These are phyloP conservation scores for Agapornis roseicollis DNA, from an alignment of 2,113 vertebrate species.

Conservation along the genomic window DNA sequence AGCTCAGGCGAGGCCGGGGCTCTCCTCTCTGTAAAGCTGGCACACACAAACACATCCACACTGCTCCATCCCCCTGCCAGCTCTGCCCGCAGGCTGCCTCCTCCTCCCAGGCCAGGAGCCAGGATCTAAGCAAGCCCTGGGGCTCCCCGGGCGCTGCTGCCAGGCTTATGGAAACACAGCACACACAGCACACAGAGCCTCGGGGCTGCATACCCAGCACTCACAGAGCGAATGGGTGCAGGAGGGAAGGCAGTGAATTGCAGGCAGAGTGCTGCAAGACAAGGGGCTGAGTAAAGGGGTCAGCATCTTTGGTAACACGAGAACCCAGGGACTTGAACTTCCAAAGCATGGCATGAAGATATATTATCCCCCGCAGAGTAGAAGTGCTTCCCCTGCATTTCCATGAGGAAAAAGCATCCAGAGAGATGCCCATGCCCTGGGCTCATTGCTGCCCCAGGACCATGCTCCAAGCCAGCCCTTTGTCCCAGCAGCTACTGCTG, in stretches of 20 bases:
- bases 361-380: accelerated
- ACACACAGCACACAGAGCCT: not conserved
- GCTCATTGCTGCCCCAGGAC: not conserved
- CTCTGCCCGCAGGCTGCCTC: not conserved
- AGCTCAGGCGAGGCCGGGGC: not conserved
- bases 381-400: not conserved
- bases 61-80: not conserved
- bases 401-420: not conserved
- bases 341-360: not conserved
- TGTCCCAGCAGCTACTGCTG: not conserved
- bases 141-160: not conserved
- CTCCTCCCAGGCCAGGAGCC: not conserved
- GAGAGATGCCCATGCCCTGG: not conserved
- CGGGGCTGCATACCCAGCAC: accelerated
- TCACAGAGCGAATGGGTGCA: not conserved
- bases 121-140: not conserved
- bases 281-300: not conserved
- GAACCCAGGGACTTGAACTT: not conserved
- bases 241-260: not conserved
- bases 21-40: not conserved
- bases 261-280: not conserved
- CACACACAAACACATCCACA: not conserved
- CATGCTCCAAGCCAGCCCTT: accelerated
- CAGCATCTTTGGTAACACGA: not conserved
- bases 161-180: not conserved